Evolutionary conservation across 2,888 invertebrate species (phyloP), one percentile per base, ranked within the genome.

Genomic region (Heliconius charithonia): DNA sequence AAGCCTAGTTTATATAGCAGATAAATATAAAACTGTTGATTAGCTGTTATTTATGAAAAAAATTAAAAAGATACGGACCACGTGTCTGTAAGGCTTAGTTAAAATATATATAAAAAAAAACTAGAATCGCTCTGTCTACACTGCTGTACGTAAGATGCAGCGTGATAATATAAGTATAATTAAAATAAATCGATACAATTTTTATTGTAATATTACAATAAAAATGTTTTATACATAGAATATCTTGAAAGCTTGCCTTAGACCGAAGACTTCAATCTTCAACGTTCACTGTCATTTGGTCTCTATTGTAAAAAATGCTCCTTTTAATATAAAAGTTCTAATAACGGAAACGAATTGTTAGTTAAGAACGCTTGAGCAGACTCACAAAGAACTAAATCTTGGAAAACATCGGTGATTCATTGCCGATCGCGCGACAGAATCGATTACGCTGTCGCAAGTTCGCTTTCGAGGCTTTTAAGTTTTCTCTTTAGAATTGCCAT

Each of bases 361-460:
- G 73, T 73, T 59, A 37, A 73, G 62, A 62, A 73, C 73, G 73
- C 37, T 62, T 62, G 62, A 62, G 72, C 51, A n/a, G 79, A 81
- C 70, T 75, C 67, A 32, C 82, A 51, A 41, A 83, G 81, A 51
- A 81, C 83, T 41, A 87, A 82, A 79, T 72, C 85, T 25, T 82
- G 87, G 12, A 86, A 87, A 66, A 77, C 90, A 27, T 85, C 97
- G 37, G 96, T 97, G 29, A 89, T 97, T 19, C 96, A 97, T 86
- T 97, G 97, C 86, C 93, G 95, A 75, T 95, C 95, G 78, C 92
- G 97, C 74, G 95, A 95, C 76, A 95, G 95, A 84, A 90, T 96
- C 83, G 97, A 97, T 87, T 97, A 96, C 86, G 97, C 97, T 62
- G 73, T 62, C 37, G 73, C 62, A 41, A 73, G 62, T 62, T 73